A percentile compares a stretch with the other conserved stretches of the same genome.
Conservation (phyloP, 37 sponge, comb jelly and placozoan species). For the Aphrocallistes beatrix region DNA sequence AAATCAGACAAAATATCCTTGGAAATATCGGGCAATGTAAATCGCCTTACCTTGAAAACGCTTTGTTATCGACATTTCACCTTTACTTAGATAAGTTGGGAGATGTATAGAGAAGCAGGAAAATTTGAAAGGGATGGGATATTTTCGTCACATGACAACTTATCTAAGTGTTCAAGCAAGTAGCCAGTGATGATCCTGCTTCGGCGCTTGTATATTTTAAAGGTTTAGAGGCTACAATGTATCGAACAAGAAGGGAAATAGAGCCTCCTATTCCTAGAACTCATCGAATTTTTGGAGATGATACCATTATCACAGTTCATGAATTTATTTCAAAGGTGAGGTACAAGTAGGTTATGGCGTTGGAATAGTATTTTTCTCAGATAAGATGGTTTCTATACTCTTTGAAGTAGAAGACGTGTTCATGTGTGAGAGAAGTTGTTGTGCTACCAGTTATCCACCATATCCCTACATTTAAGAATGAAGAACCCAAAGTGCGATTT, state of each 20-base stretch:
- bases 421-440: background rate
- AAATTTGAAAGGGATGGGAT: too few species aligned
- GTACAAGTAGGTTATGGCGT: background rate
- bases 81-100: too few species aligned
- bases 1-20: background rate
- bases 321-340: background rate
- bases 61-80: background rate
- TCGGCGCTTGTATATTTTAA: background rate
- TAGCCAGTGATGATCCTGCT: background rate
- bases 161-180: background rate
- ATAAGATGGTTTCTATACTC: constrained; percentile 6
- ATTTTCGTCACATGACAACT: background rate
- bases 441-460: constrained; percentile 12
- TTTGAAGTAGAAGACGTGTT: constrained; percentile 14
- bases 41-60: background rate
- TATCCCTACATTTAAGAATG: constrained; percentile 5
- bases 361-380: constrained; percentile 13
- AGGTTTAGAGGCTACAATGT: background rate
- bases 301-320: background rate
- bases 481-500: background rate
- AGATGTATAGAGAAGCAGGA: too few species aligned
- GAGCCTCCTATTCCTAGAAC: constrained; percentile 19
- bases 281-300: background rate
- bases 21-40: background rate
- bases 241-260: constrained; percentile 19